A percentile compares a stretch with the other conserved stretches of the same genome.
These are phyloP conservation scores for Gryllus longicercus DNA, from an alignment of 2,888 invertebrate genomes.

Conservation along the genomic window DNA sequence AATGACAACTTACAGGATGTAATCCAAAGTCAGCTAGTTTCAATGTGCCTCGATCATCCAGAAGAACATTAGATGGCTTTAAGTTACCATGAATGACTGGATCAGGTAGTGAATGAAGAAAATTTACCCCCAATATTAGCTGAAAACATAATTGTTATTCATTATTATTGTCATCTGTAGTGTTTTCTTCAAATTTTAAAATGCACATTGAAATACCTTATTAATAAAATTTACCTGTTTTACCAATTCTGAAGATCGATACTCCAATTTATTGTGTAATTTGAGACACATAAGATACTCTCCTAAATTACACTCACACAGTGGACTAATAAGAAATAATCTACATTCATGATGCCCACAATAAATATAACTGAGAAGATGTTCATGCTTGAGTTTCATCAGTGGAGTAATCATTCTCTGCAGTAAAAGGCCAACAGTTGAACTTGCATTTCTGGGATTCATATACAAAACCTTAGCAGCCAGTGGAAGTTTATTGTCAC, in stretches of 20 bases:
- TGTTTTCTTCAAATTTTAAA: too few species aligned
- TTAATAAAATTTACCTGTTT: slow-evolving; percentile 32
- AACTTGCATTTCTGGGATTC: slow-evolving; percentile 38
- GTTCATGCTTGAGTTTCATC: slow-evolving; percentile 42
- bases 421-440: slow-evolving; percentile 39
- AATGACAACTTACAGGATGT: slow-evolving; percentile 43
- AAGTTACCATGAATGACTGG: slow-evolving; percentile 49
- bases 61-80: slow-evolving; percentile 49
- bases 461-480: slow-evolving; percentile 43
- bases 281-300: slow-evolving; percentile 43
- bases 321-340: slow-evolving; percentile 45
- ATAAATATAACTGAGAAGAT: slow-evolving; percentile 44
- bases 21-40: slow-evolving; percentile 49
- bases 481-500: slow-evolving; percentile 42
- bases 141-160: slow-evolving; percentile 29
- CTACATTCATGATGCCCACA: slow-evolving; percentile 43
- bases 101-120: slow-evolving; percentile 44
- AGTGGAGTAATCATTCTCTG: slow-evolving; percentile 43
- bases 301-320: slow-evolving; percentile 48
- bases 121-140: slow-evolving; percentile 43
- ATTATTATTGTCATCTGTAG: too few species aligned
- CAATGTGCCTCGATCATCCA: slow-evolving; percentile 46
- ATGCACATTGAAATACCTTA: too few species aligned
- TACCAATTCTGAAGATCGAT: slow-evolving; percentile 21
- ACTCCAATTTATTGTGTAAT: slow-evolving; percentile 4